Base-by-base conservation (phyloP, 2,888 invertebrate species). In the Osmoderma eremita region DNA sequence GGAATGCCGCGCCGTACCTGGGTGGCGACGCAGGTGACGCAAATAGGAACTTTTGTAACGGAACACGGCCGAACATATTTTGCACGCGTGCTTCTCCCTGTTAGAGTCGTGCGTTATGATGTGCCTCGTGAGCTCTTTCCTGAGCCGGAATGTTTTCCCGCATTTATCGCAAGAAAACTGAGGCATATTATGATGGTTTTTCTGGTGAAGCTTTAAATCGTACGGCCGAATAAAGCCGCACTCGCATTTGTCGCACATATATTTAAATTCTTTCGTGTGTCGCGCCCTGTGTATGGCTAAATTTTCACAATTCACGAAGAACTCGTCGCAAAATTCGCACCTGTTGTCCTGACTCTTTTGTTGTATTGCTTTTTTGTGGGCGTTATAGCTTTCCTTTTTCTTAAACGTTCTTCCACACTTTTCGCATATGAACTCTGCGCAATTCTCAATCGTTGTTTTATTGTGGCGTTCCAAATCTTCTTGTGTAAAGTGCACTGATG, bases 1-100 rank as follows among this genome's bases (percentile, higher is more conserved):
- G 12, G 77, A 66, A 15, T 51, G 51, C 20, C 30, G 50, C 3
- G 24, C 68, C 87, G 5, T 15, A 45, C 65, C 67, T n/a, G 56
- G 65, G 10, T 70, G 70, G 6, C 48, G 61, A 0, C 65, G 68
- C 22, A 50, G 51, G 56, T 74, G 73, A 3, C 67, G 48, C 6
- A 69, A 62, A n/a, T n/a, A n/a, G 18, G 83, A 82, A 65, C 85
- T 83, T 53, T 82, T 80, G 73, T 84, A 84, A 69, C 83, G 80
- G 67, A 85, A 86, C 36, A 81, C 82, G 68, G 85, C 85, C 62
- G 84, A 85, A 67, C 86, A 86, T 48, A 83, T 81, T 70, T 84
- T 83, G 70, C 86, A 86, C n/a, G 83, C 83, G 67, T 85, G 80
- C 62, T 85, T 85, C 53, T 84, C 84, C 65, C 84, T 81, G 67